Conservation (phyloP, 2,113 vertebrate species). For the Cyphomyrus discorhynchus region DNA sequence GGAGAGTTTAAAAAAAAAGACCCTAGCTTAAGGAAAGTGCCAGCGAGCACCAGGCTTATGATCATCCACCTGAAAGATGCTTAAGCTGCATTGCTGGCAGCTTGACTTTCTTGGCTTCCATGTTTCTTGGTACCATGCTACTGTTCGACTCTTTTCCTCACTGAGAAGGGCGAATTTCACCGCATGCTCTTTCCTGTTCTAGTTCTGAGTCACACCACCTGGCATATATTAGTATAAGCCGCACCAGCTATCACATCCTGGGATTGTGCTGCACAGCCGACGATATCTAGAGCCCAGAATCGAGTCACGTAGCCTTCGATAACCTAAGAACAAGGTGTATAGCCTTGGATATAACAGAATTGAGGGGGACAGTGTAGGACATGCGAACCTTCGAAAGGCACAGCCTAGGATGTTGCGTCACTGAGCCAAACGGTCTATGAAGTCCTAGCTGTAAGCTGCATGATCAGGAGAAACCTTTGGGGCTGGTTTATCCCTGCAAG, state of each 20-base stretch:
- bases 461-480: background rate
- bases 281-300: background rate
- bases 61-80: constrained; percentile 9
- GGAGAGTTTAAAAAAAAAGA: background rate
- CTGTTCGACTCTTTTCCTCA: background rate
- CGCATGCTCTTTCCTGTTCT: background rate
- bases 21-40: background rate
- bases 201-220: background rate
- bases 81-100: background rate
- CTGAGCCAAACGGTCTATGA: background rate
- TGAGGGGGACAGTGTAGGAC: background rate
- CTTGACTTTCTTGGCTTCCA: background rate
- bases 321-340: background rate
- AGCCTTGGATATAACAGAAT: too few relatives aligned
- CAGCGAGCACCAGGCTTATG: background rate
- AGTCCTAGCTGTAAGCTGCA: background rate
- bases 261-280: background rate
- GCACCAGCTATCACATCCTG: background rate
- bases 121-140: background rate
- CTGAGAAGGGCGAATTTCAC: background rate
- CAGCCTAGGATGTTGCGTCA: background rate
- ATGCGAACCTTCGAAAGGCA: background rate
- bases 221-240: background rate
- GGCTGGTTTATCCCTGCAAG: too few relatives aligned
- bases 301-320: background rate